Evolutionary conservation across 2,888 invertebrate species (phyloP).

Genomic region (Patella caerulea): DNA sequence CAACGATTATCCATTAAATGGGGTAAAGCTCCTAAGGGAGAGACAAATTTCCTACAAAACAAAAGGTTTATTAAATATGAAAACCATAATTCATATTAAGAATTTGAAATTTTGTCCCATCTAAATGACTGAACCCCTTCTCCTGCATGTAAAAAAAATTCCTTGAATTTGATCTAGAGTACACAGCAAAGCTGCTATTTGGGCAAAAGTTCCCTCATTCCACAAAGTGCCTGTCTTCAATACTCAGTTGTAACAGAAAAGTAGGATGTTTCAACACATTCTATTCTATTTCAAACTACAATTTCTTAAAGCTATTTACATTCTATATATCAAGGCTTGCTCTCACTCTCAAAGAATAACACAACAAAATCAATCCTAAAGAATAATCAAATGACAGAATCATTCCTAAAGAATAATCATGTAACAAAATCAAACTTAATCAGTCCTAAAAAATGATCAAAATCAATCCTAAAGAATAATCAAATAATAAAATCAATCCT

Average conservation of each 20-base stretch:
- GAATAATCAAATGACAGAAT: background rate
- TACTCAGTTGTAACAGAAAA: background rate
- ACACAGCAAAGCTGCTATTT: no score
- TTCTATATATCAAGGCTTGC: background rate
- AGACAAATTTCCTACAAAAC: background rate
- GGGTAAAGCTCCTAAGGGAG: background rate
- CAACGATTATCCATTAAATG: background rate
- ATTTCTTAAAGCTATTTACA: background rate
- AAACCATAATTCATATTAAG: no score
- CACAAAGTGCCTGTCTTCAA: no score
- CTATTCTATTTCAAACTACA: background rate
- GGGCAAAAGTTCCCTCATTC: no score
- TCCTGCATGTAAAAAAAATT: no score
- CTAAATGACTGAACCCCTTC: no score
- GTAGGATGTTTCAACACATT: background rate
- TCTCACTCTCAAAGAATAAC: background rate
- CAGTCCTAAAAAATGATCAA: no score
- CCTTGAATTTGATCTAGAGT: no score
- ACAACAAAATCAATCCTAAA: background rate
- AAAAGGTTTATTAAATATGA: background rate
- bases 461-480: no score
- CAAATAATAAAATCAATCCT: no score
- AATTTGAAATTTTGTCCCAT: no score
- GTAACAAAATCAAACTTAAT: constrained; percentile 13
- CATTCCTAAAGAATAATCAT: background rate